phyloP scores from a whole-genome alignment of 2,888 invertebrate species.

The Eupithecia centaureata region DNA sequence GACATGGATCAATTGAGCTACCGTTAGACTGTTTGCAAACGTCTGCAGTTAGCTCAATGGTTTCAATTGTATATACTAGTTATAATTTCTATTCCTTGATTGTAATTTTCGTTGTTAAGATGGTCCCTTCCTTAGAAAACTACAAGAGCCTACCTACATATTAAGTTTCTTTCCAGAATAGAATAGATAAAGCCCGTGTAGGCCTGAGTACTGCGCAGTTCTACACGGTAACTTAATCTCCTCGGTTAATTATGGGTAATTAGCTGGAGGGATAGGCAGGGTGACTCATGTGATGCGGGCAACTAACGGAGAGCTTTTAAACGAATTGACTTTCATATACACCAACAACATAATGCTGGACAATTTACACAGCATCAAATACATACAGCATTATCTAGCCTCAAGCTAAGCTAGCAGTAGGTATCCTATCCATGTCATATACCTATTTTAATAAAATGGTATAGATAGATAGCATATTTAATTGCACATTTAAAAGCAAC shows the following conservation, averaged over 20 bases:
- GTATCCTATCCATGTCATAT: no score
- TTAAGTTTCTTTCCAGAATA: not conserved
- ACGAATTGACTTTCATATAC: not conserved
- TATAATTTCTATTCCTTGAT: no score
- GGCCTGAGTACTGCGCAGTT: not conserved
- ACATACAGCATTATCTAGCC: no score
- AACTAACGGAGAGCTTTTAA: not conserved
- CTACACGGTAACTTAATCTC: conserved; percentile 30
- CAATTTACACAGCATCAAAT: not conserved
- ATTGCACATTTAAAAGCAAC: no score
- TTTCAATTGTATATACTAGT: no score
- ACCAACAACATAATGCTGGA: not conserved
- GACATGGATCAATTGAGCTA: no score
- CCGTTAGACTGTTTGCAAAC: no score
- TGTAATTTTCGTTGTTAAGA: no score
- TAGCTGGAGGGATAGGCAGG: conserved; percentile 20
- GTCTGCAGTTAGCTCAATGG: no score
- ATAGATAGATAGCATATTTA: no score
- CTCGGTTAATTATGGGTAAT: conserved; percentile 31
- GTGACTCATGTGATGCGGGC: conserved; percentile 6
- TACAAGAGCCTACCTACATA: not conserved
- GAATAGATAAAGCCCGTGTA: not conserved
- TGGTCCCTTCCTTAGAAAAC: no score
- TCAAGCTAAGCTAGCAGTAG: not conserved
- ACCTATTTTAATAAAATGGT: no score